A percentile compares a stretch with the other conserved stretches of the same genome.
Conservation (phyloP, 2,888 invertebrate genomes). For the Caenorhabditis imperialis region DNA sequence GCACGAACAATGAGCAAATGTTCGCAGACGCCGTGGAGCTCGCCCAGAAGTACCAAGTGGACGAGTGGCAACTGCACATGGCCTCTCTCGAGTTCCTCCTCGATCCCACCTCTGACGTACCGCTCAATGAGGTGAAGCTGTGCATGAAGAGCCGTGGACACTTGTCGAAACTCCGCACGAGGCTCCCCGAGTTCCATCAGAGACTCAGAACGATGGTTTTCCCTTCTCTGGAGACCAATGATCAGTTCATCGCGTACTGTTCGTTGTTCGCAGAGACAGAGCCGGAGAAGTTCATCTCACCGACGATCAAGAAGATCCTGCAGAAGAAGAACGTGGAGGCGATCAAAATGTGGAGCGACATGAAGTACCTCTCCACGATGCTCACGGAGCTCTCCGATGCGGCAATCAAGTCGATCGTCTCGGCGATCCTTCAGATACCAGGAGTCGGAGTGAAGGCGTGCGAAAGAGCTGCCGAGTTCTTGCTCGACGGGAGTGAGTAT, state of each 20-base stretch:
- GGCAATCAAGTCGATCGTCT: slow-evolving; percentile 21
- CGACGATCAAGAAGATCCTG: slow-evolving; percentile 51
- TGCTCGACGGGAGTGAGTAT: slow-evolving; percentile 52
- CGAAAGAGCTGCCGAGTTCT: slow-evolving; percentile 41
- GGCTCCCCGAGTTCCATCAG: slow-evolving; percentile 49
- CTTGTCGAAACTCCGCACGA: slow-evolving; percentile 43
- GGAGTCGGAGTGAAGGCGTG: slow-evolving; percentile 50
- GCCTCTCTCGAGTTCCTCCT: slow-evolving; percentile 61
- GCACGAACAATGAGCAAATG: slow-evolving; percentile 59
- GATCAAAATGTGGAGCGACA: slow-evolving; percentile 46
- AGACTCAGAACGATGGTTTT: slow-evolving; percentile 52
- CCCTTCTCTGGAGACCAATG: slow-evolving; percentile 54
- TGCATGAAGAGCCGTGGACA: slow-evolving; percentile 56
- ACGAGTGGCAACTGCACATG: slow-evolving; percentile 63
- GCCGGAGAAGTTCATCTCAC: slow-evolving; percentile 51
- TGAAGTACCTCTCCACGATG: slow-evolving; percentile 19
- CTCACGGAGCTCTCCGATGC: slow-evolving; percentile 55
- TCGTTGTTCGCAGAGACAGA: slow-evolving; percentile 54
- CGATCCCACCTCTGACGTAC: slow-evolving; percentile 32
- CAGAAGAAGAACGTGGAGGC: slow-evolving; percentile 49
- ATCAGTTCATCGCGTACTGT: slow-evolving; percentile 60
- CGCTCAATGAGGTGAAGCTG: slow-evolving; percentile 46
- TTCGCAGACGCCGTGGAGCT: slow-evolving; percentile 65
- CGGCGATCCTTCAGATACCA: slow-evolving; percentile 31
- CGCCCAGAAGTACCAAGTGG: slow-evolving; percentile 59